phyloP scores from a whole-genome alignment of 2,888 invertebrate species.

The Cactoblastis cactorum region DNA sequence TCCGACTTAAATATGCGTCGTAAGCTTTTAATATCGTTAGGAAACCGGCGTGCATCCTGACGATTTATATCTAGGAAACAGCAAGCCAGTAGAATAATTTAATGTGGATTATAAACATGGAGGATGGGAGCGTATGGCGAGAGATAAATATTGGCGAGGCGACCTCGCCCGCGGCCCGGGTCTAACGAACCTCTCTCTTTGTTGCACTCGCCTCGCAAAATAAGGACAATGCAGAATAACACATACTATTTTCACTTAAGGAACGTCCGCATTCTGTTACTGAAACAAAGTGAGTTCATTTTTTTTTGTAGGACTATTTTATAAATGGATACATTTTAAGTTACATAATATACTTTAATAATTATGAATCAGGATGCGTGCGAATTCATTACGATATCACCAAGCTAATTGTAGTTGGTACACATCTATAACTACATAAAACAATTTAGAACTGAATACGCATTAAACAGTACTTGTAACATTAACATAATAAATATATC shows the following conservation, averaged over 20 bases:
- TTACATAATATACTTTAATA: too few species aligned
- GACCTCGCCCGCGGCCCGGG: slow-evolving; percentile 63
- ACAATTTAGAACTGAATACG: too few species aligned
- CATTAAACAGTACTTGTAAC: too few species aligned
- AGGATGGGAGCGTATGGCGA: slow-evolving; percentile 30
- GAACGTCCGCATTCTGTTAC: neutral
- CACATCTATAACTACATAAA: too few species aligned
- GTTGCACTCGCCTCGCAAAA: slow-evolving; percentile 28
- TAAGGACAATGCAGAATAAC: neutral
- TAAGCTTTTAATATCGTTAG: slow-evolving; percentile 26
- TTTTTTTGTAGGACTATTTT: neutral
- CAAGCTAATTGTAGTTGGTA: too few species aligned
- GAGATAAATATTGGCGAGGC: slow-evolving; percentile 54
- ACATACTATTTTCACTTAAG: neutral
- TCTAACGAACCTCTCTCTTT: slow-evolving; percentile 69
- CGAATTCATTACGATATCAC: too few species aligned
- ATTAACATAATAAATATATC: neutral
- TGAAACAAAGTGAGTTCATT: neutral
- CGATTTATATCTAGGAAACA: slow-evolving; percentile 29
- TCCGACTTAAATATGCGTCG: slow-evolving; percentile 42
- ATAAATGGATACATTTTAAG: too few species aligned
- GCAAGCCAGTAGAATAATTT: slow-evolving; percentile 30
- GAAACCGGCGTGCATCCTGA: slow-evolving; percentile 19
- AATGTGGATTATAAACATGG: slow-evolving; percentile 38
- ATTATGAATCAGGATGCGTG: too few species aligned